These are phyloP conservation scores for Drosophila bipectinata DNA, from an alignment of 1,140 invertebrate genomes.

Conservation along the genomic window DNA sequence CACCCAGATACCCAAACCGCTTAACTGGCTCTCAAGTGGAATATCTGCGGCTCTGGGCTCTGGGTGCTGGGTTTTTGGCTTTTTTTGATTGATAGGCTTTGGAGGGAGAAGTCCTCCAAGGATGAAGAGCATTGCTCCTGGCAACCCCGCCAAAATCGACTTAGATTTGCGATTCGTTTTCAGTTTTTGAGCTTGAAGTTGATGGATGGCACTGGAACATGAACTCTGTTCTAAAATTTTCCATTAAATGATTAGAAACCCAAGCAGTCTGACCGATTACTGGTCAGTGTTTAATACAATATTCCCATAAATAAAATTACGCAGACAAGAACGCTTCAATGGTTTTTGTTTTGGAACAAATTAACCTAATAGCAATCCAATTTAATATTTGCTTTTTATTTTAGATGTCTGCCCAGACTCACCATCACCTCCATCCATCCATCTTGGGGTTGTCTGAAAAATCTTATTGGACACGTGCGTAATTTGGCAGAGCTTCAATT, in stretches of 20 bases:
- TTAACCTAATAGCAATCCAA: constrained; percentile 1
- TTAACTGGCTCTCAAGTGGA: constrained; percentile 64
- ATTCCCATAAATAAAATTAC: neutral
- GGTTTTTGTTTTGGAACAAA: neutral
- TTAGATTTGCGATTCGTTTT: constrained; percentile 46
- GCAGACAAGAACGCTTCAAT: neutral
- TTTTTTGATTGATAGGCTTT: constrained; percentile 74
- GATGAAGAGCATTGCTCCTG: neutral
- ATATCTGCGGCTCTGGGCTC: constrained; percentile 57
- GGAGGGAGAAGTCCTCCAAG: constrained; percentile 2
- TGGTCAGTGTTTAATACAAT: neutral
- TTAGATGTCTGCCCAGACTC: neutral
- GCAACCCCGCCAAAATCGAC: constrained; percentile 10
- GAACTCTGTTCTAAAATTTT: neutral
- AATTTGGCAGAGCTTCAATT: constrained; percentile 57
- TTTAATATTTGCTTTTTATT: constrained; percentile 5
- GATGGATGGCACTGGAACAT: constrained; percentile 54
- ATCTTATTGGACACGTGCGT: constrained; percentile 51
- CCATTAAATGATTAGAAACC: neutral
- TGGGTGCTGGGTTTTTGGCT: constrained; percentile 56
- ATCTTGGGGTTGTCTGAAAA: constrained; percentile 4
- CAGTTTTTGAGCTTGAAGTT: constrained; percentile 40
- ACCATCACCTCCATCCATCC: neutral
- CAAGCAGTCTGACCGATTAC: neutral
- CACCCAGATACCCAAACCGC: constrained; percentile 36